Conservation (phyloP, 1,140 invertebrate species). For the Plodia interpunctella region DNA sequence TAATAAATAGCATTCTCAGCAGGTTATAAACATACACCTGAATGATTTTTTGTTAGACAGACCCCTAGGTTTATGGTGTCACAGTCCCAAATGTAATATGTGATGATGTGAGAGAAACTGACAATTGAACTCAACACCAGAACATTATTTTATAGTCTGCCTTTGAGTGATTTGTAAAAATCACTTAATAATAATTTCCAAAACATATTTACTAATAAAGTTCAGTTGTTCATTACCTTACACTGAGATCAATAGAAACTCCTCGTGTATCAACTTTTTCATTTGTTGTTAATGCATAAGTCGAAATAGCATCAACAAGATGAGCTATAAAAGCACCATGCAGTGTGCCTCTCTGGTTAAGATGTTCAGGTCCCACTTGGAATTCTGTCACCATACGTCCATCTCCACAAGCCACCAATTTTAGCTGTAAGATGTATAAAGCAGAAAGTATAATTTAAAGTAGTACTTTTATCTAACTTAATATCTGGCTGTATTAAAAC, state of each 20-base stretch:
- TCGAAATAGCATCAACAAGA: conserved; percentile 89
- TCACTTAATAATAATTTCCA: background rate
- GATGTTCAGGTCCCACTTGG: conserved; percentile 85
- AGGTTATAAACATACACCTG: too few relatives aligned
- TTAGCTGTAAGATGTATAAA: conserved; percentile 74
- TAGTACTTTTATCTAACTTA: too few relatives aligned
- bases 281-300: conserved; percentile 85
- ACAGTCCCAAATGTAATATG: too few relatives aligned
- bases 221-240: conserved; percentile 53
- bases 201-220: background rate
- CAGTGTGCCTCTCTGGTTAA: conserved; percentile 85
- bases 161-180: background rate
- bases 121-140: too few relatives aligned
- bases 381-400: conserved; percentile 87
- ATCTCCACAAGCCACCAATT: conserved; percentile 81
- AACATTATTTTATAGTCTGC: too few relatives aligned
- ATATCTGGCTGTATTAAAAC: too few relatives aligned
- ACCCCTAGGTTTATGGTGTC: too few relatives aligned
- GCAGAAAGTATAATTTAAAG: background rate
- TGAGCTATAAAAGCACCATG: conserved; percentile 92
- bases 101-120: too few relatives aligned
- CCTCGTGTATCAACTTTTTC: conserved; percentile 78
- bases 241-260: conserved; percentile 74
- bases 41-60: too few relatives aligned
- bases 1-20: too few relatives aligned